A percentile compares a stretch with the other conserved stretches of the same genome.
phyloP scores from a whole-genome alignment of 92 coral and sea anemone genomes.

The Palythoa grandis region DNA sequence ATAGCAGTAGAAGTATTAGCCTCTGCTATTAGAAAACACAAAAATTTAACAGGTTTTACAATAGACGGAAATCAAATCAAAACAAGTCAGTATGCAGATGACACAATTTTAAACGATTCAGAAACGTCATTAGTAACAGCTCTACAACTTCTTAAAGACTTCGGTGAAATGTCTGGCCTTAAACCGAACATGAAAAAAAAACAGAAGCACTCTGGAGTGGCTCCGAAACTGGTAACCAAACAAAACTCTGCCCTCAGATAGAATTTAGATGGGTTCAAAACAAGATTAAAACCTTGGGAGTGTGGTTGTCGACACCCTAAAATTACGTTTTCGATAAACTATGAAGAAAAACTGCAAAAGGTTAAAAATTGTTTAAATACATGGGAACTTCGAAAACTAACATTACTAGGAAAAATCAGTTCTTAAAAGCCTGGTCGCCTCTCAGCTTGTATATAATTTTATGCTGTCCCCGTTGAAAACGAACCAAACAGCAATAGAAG shows the following conservation, averaged over 20 bases:
- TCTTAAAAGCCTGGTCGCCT: slow-evolving; percentile 8
- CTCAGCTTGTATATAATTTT: slow-evolving; percentile 8
- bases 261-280: neutral
- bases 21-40: no score
- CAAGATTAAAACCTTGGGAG: neutral
- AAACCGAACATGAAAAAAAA: no score
- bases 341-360: neutral
- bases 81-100: no score
- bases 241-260: neutral
- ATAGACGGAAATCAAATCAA: no score
- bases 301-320: neutral
- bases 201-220: no score
- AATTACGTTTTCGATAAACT: neutral
- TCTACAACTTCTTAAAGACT: no score
- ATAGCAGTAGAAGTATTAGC: no score
- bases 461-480: neutral
- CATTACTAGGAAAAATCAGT: neutral
- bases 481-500: neutral
- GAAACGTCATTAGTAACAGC: no score
- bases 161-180: no score
- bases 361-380: neutral
- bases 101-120: no score
- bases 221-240: no score
- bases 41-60: no score
- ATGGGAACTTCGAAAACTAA: neutral